Evolutionary conservation across 2,113 vertebrate genomes (phyloP).

Genomic region (Microtus oregoni): DNA sequence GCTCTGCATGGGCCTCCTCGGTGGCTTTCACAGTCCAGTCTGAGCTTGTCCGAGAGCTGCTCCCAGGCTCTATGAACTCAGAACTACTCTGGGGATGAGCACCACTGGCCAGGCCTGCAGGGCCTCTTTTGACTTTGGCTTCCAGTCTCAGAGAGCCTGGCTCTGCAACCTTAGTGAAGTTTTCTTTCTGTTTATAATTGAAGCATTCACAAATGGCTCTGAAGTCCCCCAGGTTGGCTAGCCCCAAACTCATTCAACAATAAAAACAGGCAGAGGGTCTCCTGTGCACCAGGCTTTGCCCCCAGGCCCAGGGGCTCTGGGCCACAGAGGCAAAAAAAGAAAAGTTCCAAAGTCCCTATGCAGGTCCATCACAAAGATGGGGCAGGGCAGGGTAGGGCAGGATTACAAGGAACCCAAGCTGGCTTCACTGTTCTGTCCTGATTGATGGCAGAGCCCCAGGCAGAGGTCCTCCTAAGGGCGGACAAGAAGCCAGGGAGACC

Average conservation of each 20-base stretch:
- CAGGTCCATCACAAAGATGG: not conserved
- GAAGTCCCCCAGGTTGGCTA: not conserved
- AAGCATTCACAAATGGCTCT: not conserved
- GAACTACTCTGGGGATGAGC: too few species aligned
- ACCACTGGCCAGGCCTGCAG: too few species aligned
- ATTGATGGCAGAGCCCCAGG: not conserved
- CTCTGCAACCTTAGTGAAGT: not conserved
- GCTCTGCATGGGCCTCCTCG: accelerated
- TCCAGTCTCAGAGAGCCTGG: too few species aligned
- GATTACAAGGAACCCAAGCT: accelerated
- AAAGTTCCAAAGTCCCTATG: not conserved
- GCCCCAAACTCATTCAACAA: not conserved
- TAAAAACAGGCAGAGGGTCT: accelerated
- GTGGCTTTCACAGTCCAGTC: not conserved
- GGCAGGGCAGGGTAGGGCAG: accelerated
- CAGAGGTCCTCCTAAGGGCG: not conserved
- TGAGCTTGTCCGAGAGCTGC: not conserved
- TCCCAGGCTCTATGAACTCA: too few species aligned
- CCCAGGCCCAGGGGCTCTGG: accelerated
- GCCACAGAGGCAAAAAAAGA: not conserved
- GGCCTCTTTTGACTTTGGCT: too few species aligned
- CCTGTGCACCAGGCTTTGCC: not conserved
- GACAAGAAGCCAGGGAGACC: too few species aligned
- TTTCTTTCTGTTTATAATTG: not conserved
- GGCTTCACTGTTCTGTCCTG: not conserved